A percentile compares a stretch with the other conserved stretches of the same genome.
Evolutionary conservation across 2,888 invertebrate genomes (phyloP).

Genomic region (Monoplex corrugatus): DNA sequence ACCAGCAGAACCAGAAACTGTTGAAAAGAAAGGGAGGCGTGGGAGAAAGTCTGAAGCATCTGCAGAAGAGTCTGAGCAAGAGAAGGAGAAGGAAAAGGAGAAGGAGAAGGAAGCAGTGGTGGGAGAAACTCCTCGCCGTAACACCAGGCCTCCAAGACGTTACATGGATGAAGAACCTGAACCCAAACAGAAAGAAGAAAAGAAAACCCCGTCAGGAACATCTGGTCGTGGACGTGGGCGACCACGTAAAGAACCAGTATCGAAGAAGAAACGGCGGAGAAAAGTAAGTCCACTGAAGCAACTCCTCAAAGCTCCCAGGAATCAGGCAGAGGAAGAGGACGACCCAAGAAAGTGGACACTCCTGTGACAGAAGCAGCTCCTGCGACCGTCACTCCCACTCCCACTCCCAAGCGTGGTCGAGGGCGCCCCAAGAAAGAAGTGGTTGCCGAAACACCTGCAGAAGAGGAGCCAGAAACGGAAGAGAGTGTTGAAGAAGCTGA

Average conservation of each 20-base stretch:
- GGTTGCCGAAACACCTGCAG: slow-evolving; percentile 48
- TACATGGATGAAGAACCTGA: slow-evolving; percentile 56
- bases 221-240: slow-evolving; percentile 50
- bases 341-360: slow-evolving; percentile 58
- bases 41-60: slow-evolving; percentile 39
- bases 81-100: too few species aligned
- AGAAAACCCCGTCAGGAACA: slow-evolving; percentile 36
- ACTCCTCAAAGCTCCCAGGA: slow-evolving; percentile 48
- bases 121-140: slow-evolving; percentile 51
- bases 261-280: slow-evolving; percentile 52
- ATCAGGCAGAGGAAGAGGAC: slow-evolving; percentile 58
- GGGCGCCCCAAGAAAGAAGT: slow-evolving; percentile 59
- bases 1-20: slow-evolving; percentile 41
- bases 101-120: slow-evolving; percentile 47
- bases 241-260: slow-evolving; percentile 58
- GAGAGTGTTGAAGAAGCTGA: slow-evolving; percentile 40
- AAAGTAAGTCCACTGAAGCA: slow-evolving; percentile 46
- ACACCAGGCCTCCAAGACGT: slow-evolving; percentile 61
- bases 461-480: slow-evolving; percentile 53
- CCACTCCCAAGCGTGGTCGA: slow-evolving; percentile 59
- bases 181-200: slow-evolving; percentile 49
- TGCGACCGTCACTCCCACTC: slow-evolving; percentile 48
- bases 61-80: slow-evolving; percentile 48
- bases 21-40: slow-evolving; percentile 47
- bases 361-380: slow-evolving; percentile 49